These are phyloP conservation scores for Gopherus evgoodei DNA, from an alignment of 2,113 vertebrate species.

Conservation along the genomic window DNA sequence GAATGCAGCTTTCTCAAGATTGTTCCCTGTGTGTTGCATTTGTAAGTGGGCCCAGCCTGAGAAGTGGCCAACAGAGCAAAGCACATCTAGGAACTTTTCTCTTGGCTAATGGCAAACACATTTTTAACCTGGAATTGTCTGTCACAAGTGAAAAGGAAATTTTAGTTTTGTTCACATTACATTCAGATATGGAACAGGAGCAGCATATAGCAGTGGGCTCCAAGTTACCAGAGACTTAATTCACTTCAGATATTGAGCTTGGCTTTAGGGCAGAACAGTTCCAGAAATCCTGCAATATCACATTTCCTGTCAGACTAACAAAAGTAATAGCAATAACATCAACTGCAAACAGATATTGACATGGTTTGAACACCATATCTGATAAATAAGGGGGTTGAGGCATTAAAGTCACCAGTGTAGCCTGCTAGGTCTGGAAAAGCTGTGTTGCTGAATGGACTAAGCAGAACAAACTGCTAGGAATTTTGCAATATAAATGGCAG, in stretches of 20 bases:
- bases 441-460: background rate
- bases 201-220: background rate
- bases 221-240: background rate
- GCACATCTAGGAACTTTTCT: background rate
- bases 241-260: background rate
- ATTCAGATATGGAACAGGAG: background rate
- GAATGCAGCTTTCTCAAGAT: background rate
- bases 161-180: background rate
- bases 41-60: accelerated
- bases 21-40: background rate
- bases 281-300: slow-evolving; percentile 23
- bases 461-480: slow-evolving; percentile 22
- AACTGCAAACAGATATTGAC: background rate
- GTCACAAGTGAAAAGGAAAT: background rate
- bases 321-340: background rate
- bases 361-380: background rate
- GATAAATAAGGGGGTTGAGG: background rate
- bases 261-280: background rate
- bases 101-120: background rate
- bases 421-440: background rate
- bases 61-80: accelerated
- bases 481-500: background rate
- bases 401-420: slow-evolving; percentile 1
- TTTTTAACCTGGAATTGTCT: background rate
- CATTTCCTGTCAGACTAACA: background rate